These are phyloP conservation scores for Apocheima hispidaria DNA, from an alignment of 2,888 invertebrate genomes.

Conservation along the genomic window DNA sequence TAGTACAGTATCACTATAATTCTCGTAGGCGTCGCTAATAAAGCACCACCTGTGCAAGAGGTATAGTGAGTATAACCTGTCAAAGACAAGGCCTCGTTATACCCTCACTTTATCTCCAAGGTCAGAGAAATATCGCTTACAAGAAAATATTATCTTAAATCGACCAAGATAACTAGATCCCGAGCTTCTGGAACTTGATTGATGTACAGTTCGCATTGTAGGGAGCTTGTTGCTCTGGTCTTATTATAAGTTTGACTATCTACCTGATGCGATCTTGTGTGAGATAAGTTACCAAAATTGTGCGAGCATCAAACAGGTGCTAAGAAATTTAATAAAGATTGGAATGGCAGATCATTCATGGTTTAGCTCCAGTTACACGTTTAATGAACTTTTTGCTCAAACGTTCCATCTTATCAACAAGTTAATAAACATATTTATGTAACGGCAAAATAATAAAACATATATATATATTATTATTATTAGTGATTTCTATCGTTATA, in stretches of 20 bases:
- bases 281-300: conserved; percentile 46
- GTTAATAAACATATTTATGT: too few species aligned
- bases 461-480: too few species aligned
- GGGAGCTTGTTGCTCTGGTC: conserved; percentile 54
- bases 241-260: conserved; percentile 63
- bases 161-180: conserved; percentile 56
- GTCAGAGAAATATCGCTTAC: conserved; percentile 71
- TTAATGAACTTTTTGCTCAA: too few species aligned
- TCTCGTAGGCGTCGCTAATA: conserved; percentile 46
- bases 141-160: conserved; percentile 66
- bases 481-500: too few species aligned
- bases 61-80: conserved; percentile 73
- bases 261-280: conserved; percentile 48
- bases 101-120: conserved; percentile 61
- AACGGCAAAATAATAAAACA: too few species aligned
- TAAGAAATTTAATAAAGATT: conserved; percentile 12
- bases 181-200: neutral
- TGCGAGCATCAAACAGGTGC: conserved; percentile 26
- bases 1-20: conserved; percentile 33
- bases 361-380: neutral
- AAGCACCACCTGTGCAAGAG: conserved; percentile 65
- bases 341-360: neutral
- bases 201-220: neutral
- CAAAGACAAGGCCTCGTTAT: conserved; percentile 73
- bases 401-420: too few species aligned